phyloP scores from a whole-genome alignment of 2,888 invertebrate species.

The Drosophila conformis region DNA sequence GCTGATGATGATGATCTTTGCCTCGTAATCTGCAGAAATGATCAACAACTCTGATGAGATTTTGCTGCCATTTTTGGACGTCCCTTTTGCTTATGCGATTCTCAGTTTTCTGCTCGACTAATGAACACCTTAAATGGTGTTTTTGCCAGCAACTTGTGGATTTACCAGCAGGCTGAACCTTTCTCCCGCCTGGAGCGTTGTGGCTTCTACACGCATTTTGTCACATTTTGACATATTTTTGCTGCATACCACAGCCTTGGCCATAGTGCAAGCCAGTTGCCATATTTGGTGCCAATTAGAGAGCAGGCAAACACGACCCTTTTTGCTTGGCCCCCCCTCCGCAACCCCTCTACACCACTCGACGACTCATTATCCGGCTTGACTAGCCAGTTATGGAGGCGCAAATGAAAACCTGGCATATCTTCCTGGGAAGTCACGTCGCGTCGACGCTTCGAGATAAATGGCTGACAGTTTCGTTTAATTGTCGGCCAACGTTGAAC shows the following conservation, averaged over 20 bases:
- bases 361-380: slow-evolving; percentile 50
- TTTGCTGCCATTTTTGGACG: slow-evolving; percentile 81
- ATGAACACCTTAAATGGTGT: slow-evolving; percentile 77
- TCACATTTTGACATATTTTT: slow-evolving; percentile 80
- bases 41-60: slow-evolving; percentile 79
- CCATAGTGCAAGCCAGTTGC: slow-evolving; percentile 46
- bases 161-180: slow-evolving; percentile 40
- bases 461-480: slow-evolving; percentile 81
- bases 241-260: slow-evolving; percentile 56
- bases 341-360: background rate
- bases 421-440: slow-evolving; percentile 75
- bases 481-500: slow-evolving; percentile 46
- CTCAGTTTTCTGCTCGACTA: slow-evolving; percentile 51
- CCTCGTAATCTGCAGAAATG: slow-evolving; percentile 71
- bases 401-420: slow-evolving; percentile 77
- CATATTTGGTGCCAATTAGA: slow-evolving; percentile 83
- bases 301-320: slow-evolving; percentile 59
- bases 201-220: slow-evolving; percentile 73
- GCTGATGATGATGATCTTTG: slow-evolving; percentile 44
- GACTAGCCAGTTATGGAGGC: slow-evolving; percentile 82
- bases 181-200: slow-evolving; percentile 35
- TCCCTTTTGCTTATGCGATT: slow-evolving; percentile 43
- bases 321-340: slow-evolving; percentile 52
- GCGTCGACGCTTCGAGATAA: slow-evolving; percentile 63
- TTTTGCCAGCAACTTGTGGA: slow-evolving; percentile 45